Percentiles rank a stretch among this genome's conserved stretches.
phyloP scores from a whole-genome alignment of 2,888 invertebrate genomes.

The Drosophila emarginata region DNA sequence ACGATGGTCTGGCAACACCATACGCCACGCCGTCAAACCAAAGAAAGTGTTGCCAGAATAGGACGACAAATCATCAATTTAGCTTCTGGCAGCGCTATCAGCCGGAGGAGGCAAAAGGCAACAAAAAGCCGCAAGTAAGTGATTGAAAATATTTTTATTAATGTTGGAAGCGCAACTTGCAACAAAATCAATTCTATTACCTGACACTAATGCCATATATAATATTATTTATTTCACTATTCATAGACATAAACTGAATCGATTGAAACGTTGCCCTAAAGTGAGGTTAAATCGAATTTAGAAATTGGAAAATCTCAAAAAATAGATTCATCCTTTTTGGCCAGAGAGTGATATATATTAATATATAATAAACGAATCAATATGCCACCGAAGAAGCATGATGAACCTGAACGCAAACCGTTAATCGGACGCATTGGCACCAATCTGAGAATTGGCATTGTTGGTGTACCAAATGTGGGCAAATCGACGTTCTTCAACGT shows the following conservation, averaged over 20 bases:
- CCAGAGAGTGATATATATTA: neutral
- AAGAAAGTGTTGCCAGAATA: neutral
- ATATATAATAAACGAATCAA: neutral
- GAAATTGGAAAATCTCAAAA: slow-evolving; percentile 5
- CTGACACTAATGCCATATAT: neutral
- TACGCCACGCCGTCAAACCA: neutral
- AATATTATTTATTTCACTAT: neutral
- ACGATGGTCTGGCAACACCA: neutral
- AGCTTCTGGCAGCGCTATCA: slow-evolving; percentile 3
- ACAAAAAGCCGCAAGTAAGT: slow-evolving; percentile 4
- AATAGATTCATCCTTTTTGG: neutral
- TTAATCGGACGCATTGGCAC: slow-evolving; percentile 97
- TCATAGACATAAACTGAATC: neutral
- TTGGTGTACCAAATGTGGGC: slow-evolving; percentile 96
- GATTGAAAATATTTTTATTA: neutral
- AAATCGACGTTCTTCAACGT: slow-evolving; percentile 99
- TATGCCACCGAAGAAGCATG: slow-evolving; percentile 92
- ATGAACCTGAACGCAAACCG: slow-evolving; percentile 93
- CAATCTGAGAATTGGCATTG: slow-evolving; percentile 97
- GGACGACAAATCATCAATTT: neutral
- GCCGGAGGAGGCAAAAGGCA: slow-evolving; percentile 7
- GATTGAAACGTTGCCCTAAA: neutral
- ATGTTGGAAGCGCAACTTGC: neutral
- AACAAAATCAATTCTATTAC: neutral
- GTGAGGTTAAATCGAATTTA: slow-evolving; percentile 38